A percentile compares a stretch with the other conserved stretches of the same genome.
Evolutionary conservation across 2,888 invertebrate species (phyloP).

Genomic region (Crioceris asparagi): DNA sequence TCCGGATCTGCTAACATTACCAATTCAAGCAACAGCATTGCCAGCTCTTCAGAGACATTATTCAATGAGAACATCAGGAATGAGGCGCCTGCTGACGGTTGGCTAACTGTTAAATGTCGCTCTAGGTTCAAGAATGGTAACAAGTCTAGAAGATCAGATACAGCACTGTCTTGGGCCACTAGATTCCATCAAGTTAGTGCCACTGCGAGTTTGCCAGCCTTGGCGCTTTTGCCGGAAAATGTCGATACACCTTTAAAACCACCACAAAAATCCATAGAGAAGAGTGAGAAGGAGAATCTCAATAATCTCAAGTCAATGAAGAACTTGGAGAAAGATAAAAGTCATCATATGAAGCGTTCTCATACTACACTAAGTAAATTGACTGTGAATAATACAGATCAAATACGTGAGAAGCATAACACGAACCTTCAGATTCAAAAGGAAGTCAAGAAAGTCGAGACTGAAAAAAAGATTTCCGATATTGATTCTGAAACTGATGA

Average conservation of each 20-base stretch:
- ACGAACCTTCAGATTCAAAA: conserved; percentile 26
- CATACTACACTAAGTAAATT: conserved; percentile 34
- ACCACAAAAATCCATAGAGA: conserved; percentile 29
- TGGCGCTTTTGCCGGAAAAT: conserved; percentile 41
- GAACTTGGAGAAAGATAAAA: conserved; percentile 15
- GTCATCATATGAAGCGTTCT: conserved; percentile 25
- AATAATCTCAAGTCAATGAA: conserved; percentile 32
- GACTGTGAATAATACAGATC: conserved; percentile 19
- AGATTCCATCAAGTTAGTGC: conserved; percentile 75
- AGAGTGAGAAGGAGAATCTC: conserved; percentile 34
- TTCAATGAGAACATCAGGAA: conserved; percentile 43
- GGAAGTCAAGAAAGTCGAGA: conserved; percentile 17
- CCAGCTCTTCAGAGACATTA: conserved; percentile 49
- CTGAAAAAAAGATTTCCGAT: conserved; percentile 39
- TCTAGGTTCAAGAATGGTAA: conserved; percentile 46
- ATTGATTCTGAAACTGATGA: conserved; percentile 52
- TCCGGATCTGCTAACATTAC: conserved; percentile 23
- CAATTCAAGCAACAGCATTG: conserved; percentile 33
- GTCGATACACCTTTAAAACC: conserved; percentile 18
- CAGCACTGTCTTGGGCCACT: conserved; percentile 49
- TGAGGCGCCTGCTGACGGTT: conserved; percentile 57
- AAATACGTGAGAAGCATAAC: conserved; percentile 23
- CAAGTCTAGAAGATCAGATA: conserved; percentile 39
- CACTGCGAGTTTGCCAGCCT: conserved; percentile 69
- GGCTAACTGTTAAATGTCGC: conserved; percentile 80